Conservation (phyloP, 2,888 invertebrate genomes). For the Melanchra persicariae region DNA sequence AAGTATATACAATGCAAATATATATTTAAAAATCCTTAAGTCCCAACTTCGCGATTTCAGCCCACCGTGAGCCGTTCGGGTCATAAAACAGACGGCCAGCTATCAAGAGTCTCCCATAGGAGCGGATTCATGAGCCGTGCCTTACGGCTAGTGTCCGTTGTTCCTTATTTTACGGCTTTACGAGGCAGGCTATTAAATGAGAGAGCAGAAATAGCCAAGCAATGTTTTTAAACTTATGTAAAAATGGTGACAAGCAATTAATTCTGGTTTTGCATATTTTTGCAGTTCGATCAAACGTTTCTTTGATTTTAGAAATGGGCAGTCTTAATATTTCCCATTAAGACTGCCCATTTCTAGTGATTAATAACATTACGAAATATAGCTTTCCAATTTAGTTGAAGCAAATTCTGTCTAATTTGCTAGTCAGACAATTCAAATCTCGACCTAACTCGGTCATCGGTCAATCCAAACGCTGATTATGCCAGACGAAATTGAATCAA, state of each 20-base stretch:
- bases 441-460: slow-evolving; percentile 15
- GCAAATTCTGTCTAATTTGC: background rate
- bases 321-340: background rate
- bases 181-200: slow-evolving; percentile 61
- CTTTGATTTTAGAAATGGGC: background rate
- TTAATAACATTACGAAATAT: background rate
- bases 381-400: background rate
- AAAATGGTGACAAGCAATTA: slow-evolving; percentile 2
- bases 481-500: slow-evolving; percentile 32
- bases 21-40: too few species aligned
- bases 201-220: slow-evolving; percentile 16
- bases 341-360: background rate
- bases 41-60: too few species aligned
- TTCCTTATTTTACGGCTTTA: slow-evolving; percentile 67
- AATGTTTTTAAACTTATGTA: background rate
- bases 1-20: too few species aligned
- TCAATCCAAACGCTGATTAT: slow-evolving; percentile 43
- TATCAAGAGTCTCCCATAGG: slow-evolving; percentile 49
- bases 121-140: slow-evolving; percentile 63
- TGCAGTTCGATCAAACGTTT: background rate
- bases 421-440: slow-evolving; percentile 1
- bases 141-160: slow-evolving; percentile 59
- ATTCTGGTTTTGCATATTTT: slow-evolving; percentile 1
- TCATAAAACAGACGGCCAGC: slow-evolving; percentile 52
- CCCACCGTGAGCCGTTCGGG: too few species aligned